phyloP scores from a whole-genome alignment of 1,140 invertebrate species.

The Trachymyrmex septentrionalis region DNA sequence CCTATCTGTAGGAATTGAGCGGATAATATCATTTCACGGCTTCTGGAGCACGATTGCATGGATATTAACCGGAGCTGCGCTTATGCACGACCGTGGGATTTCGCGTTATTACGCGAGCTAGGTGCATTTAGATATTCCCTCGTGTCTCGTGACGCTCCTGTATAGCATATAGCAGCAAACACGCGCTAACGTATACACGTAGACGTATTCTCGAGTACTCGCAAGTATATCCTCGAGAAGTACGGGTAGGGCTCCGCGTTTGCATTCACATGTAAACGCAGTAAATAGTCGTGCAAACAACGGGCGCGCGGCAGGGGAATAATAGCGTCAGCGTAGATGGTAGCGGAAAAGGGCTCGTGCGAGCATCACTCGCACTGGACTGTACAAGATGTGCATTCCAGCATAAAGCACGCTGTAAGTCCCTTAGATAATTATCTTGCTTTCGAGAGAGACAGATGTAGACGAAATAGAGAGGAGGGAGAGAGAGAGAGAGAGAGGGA shows the following conservation, averaged over 20 bases:
- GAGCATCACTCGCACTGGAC: constrained; percentile 72
- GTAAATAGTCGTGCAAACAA: constrained; percentile 80
- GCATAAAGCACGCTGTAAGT: constrained; percentile 82
- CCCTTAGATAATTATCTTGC: constrained; percentile 82
- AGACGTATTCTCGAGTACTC: constrained; percentile 5
- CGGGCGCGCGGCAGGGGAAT: constrained; percentile 72
- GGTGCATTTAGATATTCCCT: constrained; percentile 49
- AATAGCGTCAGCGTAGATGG: constrained; percentile 77
- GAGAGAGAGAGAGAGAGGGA: background rate
- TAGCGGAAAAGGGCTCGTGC: constrained; percentile 76
- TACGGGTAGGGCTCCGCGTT: constrained; percentile 23
- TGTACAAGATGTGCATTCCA: constrained; percentile 82
- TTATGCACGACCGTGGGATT: constrained; percentile 68
- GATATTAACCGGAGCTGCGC: constrained; percentile 53
- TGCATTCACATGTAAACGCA: constrained; percentile 79
- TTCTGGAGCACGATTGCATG: constrained; percentile 36
- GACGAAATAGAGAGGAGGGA: too few species aligned
- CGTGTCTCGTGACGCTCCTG: constrained; percentile 46
- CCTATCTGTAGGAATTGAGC: constrained; percentile 5
- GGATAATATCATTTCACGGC: constrained; percentile 34
- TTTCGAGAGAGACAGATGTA: constrained; percentile 48
- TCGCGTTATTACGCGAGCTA: constrained; percentile 60
- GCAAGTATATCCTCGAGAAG: constrained; percentile 2
- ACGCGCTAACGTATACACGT: background rate
- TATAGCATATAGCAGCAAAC: constrained; percentile 25